These are phyloP conservation scores for Channa maculata DNA, from an alignment of 2,113 vertebrate genomes.

Conservation along the genomic window DNA sequence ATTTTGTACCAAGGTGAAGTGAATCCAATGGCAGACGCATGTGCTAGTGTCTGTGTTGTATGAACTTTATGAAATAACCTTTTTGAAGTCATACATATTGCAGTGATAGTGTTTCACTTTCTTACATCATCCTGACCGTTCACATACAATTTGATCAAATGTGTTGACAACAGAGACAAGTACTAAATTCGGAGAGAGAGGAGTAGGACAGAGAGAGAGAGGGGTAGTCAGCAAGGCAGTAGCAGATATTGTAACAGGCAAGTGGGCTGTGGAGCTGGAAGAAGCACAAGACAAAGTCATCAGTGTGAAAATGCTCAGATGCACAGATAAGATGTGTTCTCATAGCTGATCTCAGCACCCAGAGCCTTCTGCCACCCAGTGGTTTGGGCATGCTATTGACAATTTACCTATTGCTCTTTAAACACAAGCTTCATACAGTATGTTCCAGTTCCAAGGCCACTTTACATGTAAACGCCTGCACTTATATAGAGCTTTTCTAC, in stretches of 20 bases:
- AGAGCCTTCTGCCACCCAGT: constrained; percentile 24
- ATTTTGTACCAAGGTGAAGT: constrained; percentile 26
- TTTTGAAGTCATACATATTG: constrained; percentile 29
- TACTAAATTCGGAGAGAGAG: background rate
- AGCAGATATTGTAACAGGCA: background rate
- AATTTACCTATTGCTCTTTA: background rate
- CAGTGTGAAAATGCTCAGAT: background rate
- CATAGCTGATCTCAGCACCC: constrained; percentile 1
- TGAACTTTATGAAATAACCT: background rate
- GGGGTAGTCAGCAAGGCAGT: background rate
- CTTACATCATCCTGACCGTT: constrained; percentile 44
- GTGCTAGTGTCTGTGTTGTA: background rate
- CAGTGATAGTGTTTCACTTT: constrained; percentile 29
- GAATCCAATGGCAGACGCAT: background rate
- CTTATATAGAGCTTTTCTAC: no score
- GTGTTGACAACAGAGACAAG: constrained; percentile 5
- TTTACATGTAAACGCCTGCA: no score
- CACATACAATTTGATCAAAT: background rate
- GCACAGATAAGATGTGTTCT: background rate
- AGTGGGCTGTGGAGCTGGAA: background rate
- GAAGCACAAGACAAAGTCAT: background rate
- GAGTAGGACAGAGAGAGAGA: background rate
- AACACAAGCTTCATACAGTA: no score
- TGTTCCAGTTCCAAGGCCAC: no score
- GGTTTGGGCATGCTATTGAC: constrained; percentile 8